phyloP scores from a whole-genome alignment of 2,113 vertebrate genomes.

The Nesospiza acunhae region DNA sequence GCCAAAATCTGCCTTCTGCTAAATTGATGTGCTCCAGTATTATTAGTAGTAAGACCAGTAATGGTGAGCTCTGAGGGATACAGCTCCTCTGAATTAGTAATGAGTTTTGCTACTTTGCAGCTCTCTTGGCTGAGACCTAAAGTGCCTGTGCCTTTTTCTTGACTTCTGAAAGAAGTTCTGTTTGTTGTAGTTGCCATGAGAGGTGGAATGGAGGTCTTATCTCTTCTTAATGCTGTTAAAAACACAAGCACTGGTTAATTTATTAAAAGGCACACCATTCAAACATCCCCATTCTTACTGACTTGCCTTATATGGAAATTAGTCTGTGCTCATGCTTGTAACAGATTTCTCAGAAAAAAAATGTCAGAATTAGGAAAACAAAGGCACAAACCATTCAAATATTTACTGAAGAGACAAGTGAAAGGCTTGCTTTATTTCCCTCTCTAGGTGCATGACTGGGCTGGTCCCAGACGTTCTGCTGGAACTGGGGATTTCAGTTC shows the following conservation, averaged over 20 bases:
- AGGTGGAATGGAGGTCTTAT: background rate
- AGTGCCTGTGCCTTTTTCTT: background rate
- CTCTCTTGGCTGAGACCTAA: constrained; percentile 9
- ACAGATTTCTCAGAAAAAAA: background rate
- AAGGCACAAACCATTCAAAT: background rate
- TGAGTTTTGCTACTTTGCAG: background rate
- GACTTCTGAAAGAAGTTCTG: background rate
- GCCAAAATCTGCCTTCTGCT: background rate
- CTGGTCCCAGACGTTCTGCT: background rate
- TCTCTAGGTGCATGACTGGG: background rate
- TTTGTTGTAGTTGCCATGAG: constrained; percentile 13
- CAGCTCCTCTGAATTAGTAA: constrained; percentile 20
- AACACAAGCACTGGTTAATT: background rate
- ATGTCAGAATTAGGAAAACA: background rate
- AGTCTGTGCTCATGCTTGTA: background rate
- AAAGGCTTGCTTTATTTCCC: background rate
- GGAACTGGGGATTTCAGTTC: background rate
- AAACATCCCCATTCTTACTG: background rate
- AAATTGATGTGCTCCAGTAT: background rate
- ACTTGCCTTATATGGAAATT: background rate
- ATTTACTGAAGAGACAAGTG: background rate
- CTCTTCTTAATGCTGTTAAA: background rate
- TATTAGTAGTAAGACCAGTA: constrained; percentile 5
- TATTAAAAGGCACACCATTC: constrained; percentile 15
- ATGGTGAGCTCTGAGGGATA: constrained; percentile 13